phyloP scores from a whole-genome alignment of 2,888 invertebrate genomes.

The Leptopilina drosophilae region DNA sequence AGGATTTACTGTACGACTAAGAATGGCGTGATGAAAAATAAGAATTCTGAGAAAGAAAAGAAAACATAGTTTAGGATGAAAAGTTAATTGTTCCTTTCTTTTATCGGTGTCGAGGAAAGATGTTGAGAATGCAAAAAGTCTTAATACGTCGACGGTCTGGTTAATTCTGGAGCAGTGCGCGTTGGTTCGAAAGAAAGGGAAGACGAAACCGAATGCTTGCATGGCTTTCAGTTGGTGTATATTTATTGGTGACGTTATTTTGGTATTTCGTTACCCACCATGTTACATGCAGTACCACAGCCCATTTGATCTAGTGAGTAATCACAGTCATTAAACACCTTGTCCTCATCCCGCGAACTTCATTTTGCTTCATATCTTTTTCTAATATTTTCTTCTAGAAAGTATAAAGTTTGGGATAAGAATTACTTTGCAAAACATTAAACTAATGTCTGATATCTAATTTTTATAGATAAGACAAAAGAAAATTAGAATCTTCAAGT shows the following conservation, averaged over 20 bases:
- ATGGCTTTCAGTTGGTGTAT: constrained; percentile 59
- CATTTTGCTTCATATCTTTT: background rate
- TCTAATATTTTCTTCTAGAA: too few species aligned
- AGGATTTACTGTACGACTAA: too few species aligned
- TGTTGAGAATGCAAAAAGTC: constrained; percentile 49
- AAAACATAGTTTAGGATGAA: background rate
- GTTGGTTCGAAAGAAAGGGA: constrained; percentile 57
- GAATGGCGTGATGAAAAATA: too few species aligned
- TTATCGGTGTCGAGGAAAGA: constrained; percentile 2
- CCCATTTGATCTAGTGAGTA: constrained; percentile 76
- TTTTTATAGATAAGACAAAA: too few species aligned
- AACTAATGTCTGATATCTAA: too few species aligned
- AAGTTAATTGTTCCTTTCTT: constrained; percentile 32
- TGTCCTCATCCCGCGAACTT: constrained; percentile 56
- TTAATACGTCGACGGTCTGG: constrained; percentile 64
- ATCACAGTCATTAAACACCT: constrained; percentile 75
- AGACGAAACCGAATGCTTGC: constrained; percentile 43
- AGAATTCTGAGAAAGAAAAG: constrained; percentile 7
- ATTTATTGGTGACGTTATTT: constrained; percentile 77
- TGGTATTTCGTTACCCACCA: constrained; percentile 75
- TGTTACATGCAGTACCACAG: constrained; percentile 69
- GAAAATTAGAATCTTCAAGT: too few species aligned
- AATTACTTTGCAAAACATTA: too few species aligned
- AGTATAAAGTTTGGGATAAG: too few species aligned
- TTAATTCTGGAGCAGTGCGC: constrained; percentile 75